phyloP scores from a whole-genome alignment of 1,140 invertebrate genomes.

The Drosophila obscura region DNA sequence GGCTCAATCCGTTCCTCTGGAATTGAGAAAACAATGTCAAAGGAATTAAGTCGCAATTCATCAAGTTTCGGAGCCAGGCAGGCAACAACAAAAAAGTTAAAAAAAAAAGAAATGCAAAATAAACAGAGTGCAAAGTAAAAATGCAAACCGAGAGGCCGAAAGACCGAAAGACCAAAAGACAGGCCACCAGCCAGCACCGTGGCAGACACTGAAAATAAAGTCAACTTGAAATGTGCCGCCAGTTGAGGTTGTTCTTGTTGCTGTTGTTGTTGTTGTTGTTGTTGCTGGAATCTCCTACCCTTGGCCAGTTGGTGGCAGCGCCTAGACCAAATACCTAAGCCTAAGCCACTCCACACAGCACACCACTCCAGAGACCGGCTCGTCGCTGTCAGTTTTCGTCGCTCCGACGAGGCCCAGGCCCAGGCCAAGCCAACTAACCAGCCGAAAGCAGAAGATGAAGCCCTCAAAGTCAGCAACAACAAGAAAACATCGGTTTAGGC shows the following conservation, averaged over 20 bases:
- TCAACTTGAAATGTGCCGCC: constrained; percentile 80
- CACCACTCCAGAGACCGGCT: constrained; percentile 39
- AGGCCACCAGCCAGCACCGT: constrained; percentile 19
- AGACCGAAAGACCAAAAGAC: constrained; percentile 40
- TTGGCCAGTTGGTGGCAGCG: constrained; percentile 60
- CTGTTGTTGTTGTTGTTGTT: constrained; percentile 21
- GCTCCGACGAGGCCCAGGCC: constrained; percentile 7
- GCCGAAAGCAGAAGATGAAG: constrained; percentile 81
- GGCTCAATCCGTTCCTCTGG: constrained; percentile 3
- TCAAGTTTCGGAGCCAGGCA: constrained; percentile 67
- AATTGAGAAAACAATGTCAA: constrained; percentile 47
- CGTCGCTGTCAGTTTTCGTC: constrained; percentile 78
- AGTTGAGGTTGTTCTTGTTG: constrained; percentile 46
- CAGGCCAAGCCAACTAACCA: constrained; percentile 60
- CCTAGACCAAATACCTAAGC: constrained; percentile 77
- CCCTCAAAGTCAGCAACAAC: constrained; percentile 76
- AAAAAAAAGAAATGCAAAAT: constrained; percentile 41
- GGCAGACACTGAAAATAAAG: constrained; percentile 73
- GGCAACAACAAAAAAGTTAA: constrained; percentile 3
- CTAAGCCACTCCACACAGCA: constrained; percentile 49
- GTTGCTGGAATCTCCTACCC: constrained; percentile 65
- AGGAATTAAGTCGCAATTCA: constrained; percentile 80
- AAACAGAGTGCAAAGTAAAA: constrained; percentile 48
- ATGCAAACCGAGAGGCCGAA: constrained; percentile 40
- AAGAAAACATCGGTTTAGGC: constrained; percentile 78